Base-by-base conservation (phyloP, 1,140 invertebrate genomes). In the Drosophila sulfurigaster region DNA sequence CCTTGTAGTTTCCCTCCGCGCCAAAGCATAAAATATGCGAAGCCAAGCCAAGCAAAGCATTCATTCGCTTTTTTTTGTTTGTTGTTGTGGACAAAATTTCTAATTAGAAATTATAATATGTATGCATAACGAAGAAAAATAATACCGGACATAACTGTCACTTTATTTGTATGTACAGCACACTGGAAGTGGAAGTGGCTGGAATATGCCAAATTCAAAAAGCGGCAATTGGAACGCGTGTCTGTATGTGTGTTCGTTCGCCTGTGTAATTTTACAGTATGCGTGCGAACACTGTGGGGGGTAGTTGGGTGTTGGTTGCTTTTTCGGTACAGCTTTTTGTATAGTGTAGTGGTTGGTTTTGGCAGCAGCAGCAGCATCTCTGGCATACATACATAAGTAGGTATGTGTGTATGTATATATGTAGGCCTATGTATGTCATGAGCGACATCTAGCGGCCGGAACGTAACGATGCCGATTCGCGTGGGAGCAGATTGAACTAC, bases 121-220 rank as follows among this genome's bases (percentile, higher is more conserved):
- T 73, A 82, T 73, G 68, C 54, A 68, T 75, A 72, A 25, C 64
- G 43, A 66, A 5, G 32, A 38, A 38, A 64, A 69, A 82, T 59
- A 68, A 65, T 72, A 75, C 82, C 75, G 79, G 74, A 79, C 79
- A 89, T 88, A 88, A 83, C 80, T 88, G 83, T 88, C 83, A 83
- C 83, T 78, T 74, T 71, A 72, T 72, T 56, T 59, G 63, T 56
- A 71, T 64, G 67, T 65, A 64, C 70, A 67, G 83, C 73, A 80
- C 70, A 72, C 78, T 88, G 81, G 67, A 83, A 73, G 13, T 41
- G 38, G 20, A 52, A 46, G 51, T 25, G 49, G 56, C 69, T 88
- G 83, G 83, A 88, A 88, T 80, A 89, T 88, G 77, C 82, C 74
- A 81, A 88, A 78, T 88, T 86, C 78, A 78, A 86, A 86, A 81